Conservation (phyloP, 2,113 vertebrate genomes). For the Panthera uncia region DNA sequence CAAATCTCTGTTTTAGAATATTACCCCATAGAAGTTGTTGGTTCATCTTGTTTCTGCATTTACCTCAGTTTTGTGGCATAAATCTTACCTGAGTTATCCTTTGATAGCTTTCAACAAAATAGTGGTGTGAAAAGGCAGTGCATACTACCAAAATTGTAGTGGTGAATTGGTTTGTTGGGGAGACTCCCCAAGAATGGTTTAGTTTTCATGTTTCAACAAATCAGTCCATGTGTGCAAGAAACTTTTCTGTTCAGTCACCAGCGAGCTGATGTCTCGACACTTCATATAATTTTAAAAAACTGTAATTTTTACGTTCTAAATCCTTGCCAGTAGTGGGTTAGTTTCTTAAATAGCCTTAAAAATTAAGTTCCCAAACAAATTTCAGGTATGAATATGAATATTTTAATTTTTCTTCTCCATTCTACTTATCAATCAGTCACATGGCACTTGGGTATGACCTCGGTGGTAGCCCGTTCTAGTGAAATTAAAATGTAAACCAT, state of each 20-base stretch:
- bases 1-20: background rate
- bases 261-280: background rate
- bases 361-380: constrained; percentile 34
- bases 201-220: background rate
- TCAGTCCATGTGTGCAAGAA: background rate
- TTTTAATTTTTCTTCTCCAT: background rate
- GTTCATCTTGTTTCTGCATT: background rate
- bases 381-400: constrained; percentile 41
- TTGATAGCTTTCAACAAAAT: background rate
- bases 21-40: background rate
- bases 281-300: background rate
- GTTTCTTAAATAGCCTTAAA: constrained; percentile 54
- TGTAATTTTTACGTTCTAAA: background rate
- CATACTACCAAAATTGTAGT: background rate
- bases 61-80: background rate
- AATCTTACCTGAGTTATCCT: background rate
- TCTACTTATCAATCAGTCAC: background rate
- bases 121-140: background rate
- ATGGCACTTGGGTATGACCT: background rate
- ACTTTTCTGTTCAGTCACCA: background rate
- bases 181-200: background rate
- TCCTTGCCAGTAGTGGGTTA: background rate
- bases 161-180: background rate
- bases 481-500: constrained; percentile 35
- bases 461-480: background rate